Conservation (phyloP, 2,113 vertebrate genomes). For the Dipodomys ordii region DNA sequence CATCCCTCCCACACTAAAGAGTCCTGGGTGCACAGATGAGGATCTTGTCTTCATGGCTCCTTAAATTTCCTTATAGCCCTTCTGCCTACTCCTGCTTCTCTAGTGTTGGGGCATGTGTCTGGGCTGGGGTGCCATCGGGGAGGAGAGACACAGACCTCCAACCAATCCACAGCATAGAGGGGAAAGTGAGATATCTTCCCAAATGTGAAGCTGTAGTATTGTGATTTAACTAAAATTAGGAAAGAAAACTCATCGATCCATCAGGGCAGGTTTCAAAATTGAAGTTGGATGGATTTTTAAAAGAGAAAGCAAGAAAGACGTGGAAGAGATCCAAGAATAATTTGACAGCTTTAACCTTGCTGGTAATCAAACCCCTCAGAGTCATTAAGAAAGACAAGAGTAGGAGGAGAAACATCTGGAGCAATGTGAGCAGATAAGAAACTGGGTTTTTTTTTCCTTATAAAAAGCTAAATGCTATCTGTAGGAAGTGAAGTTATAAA, state of each 20-base stretch:
- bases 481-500: slow-evolving; percentile 73
- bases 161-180: neutral
- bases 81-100: neutral
- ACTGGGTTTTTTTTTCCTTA: slow-evolving; percentile 36
- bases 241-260: slow-evolving; percentile 54
- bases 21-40: neutral
- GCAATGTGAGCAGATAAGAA: slow-evolving; percentile 79
- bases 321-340: slow-evolving; percentile 76
- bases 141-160: neutral
- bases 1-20: neutral
- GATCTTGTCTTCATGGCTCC: neutral
- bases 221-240: slow-evolving; percentile 2
- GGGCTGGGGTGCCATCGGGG: neutral
- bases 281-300: slow-evolving; percentile 63
- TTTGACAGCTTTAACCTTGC: slow-evolving; percentile 78
- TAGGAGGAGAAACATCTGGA: slow-evolving; percentile 83
- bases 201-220: neutral
- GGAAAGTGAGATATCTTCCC: neutral
- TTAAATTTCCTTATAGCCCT: neutral
- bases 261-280: slow-evolving; percentile 57
- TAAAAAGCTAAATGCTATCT: slow-evolving; percentile 77
- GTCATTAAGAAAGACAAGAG: slow-evolving; percentile 83
- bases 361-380: slow-evolving; percentile 81
- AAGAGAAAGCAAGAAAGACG: neutral
- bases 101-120: neutral